phyloP scores from a whole-genome alignment of 1,140 invertebrate genomes.

The Drosophila lacertosa region DNA sequence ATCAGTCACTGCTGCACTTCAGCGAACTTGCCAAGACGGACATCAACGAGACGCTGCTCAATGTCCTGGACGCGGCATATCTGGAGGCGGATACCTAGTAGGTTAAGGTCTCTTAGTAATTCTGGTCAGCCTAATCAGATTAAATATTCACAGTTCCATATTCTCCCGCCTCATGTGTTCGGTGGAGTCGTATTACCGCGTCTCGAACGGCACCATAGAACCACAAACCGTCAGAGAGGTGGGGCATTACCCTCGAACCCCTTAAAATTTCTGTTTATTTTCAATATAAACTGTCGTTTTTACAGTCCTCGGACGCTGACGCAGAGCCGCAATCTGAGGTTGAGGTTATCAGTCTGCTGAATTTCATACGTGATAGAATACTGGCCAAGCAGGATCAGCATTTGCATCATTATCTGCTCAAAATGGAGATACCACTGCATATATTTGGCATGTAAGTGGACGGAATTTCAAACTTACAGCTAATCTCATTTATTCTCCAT shows the following conservation, averaged over 20 bases:
- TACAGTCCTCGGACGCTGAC: constrained; percentile 40
- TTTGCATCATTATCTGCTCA: constrained; percentile 88
- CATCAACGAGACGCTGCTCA: constrained; percentile 85
- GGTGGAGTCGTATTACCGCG: constrained; percentile 89
- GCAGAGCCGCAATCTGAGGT: constrained; percentile 83
- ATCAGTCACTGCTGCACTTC: constrained; percentile 86
- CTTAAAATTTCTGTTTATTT: neutral
- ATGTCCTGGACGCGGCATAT: constrained; percentile 87
- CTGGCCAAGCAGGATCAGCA: constrained; percentile 88
- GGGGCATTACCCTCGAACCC: neutral
- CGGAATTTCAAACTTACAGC: too few species aligned
- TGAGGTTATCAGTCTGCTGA: constrained; percentile 89
- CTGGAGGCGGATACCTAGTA: constrained; percentile 91
- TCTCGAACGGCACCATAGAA: constrained; percentile 85
- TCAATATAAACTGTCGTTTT: constrained; percentile 14
- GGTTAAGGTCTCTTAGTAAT: constrained; percentile 75
- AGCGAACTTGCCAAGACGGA: constrained; percentile 74
- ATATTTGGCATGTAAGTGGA: constrained; percentile 91
- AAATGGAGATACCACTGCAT: constrained; percentile 90
- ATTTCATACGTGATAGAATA: constrained; percentile 88
- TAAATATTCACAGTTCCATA: constrained; percentile 86
- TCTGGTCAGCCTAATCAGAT: neutral
- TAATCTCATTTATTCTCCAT: constrained; percentile 19
- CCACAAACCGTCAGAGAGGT: constrained; percentile 36
- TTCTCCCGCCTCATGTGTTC: constrained; percentile 90